A percentile compares a stretch with the other conserved stretches of the same genome.
Evolutionary conservation across 1,140 invertebrate genomes (phyloP).

Genomic region (Augochlora pura): DNA sequence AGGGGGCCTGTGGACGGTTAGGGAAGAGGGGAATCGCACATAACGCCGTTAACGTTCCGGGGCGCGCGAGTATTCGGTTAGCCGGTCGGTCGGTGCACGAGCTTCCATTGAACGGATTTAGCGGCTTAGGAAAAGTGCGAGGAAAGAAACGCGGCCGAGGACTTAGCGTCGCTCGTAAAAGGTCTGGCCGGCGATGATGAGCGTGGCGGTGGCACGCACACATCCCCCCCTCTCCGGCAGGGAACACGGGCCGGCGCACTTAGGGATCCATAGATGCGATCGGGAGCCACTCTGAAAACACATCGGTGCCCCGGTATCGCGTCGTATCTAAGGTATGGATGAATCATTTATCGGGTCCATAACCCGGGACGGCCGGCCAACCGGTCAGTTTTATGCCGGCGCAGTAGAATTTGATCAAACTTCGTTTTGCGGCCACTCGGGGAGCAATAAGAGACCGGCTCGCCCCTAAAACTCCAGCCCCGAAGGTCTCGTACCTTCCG

Average conservation of each 20-base stretch:
- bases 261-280: constrained; percentile 6
- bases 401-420: constrained; percentile 81
- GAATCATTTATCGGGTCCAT: constrained; percentile 80
- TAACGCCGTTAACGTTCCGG: neutral
- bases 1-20: neutral
- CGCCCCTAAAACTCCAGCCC: constrained; percentile 73
- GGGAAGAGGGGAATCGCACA: neutral
- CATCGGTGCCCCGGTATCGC: constrained; percentile 50
- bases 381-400: constrained; percentile 80
- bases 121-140: constrained; percentile 53
- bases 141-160: constrained; percentile 31
- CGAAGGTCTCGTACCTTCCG: constrained; percentile 69
- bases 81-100: neutral
- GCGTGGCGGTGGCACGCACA: neutral
- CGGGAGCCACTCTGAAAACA: constrained; percentile 4
- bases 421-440: constrained; percentile 81
- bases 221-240: neutral
- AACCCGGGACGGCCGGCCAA: constrained; percentile 59
- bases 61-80: neutral
- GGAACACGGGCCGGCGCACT: neutral
- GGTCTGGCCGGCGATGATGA: constrained; percentile 59
- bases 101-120: constrained; percentile 39
- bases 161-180: constrained; percentile 63
- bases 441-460: constrained; percentile 78
- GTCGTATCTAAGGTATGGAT: constrained; percentile 71